Base-by-base conservation (phyloP, 2,797 vertebrate species). In the Parambassis ranga region DNA sequence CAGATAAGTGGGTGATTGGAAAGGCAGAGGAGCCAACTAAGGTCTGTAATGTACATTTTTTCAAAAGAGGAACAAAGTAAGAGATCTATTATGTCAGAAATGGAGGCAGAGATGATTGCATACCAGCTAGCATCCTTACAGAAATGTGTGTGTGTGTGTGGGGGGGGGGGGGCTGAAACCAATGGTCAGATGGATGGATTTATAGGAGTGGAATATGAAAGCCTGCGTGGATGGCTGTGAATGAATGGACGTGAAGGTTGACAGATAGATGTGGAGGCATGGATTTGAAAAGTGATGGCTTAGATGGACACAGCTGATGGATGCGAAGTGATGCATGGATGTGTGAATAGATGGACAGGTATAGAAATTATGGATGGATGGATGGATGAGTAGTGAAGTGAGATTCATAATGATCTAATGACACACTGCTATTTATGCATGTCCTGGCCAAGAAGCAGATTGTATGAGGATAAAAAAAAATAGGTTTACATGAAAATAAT, bases 1-100 rank as follows among this genome's bases (percentile, higher is more conserved):
- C 50, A 22, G 52, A 76, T 76, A 79, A 73, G 65, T 74, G 59
- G 39, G 30, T 78, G 81, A 86, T 77, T 74, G 60, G 69, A 62
- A 39, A 16, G 67, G 52, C 65, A 61, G 58, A 71, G 43, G 56
- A 74, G 55, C 35, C 23, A 33, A 14, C 58, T 24, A 50, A 62
- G 47, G 62, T 69, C 55, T 73, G 38, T 74, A 49, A 73, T 81
- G 46, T 66, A 63, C 59, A 67, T 76, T 74, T 77, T n/a, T 53
- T 77, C 3, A n/a, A 53, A 49, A 48, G 46, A 74, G 38, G 55
- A 79, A 59, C 44, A 75, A 69, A 79, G 51, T 57, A 46, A 72
- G 59, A 80, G 35, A 67, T 73, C 48, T 80, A 16, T 80, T 55
- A 75, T 80, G 70, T 73, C 44, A 44, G 55, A 67, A 62, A 65